Percentiles rank a stretch among this genome's conserved stretches.
Conservation (phyloP, 1,140 invertebrate genomes). For the Zophobas morio region DNA sequence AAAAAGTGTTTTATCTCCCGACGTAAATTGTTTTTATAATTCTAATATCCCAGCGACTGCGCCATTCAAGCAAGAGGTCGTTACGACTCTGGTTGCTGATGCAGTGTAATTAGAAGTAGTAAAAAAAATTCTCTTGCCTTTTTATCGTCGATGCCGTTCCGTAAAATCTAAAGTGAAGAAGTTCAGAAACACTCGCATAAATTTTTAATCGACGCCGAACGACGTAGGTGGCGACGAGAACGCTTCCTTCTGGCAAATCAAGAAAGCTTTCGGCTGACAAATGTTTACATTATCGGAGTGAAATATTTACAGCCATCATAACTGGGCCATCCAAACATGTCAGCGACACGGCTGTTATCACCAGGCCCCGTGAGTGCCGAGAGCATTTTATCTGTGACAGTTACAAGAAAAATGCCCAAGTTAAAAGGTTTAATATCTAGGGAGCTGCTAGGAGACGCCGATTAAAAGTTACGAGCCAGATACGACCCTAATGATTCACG, state of each 20-base stretch:
- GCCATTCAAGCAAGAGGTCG: slow-evolving; percentile 13
- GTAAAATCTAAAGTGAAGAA: slow-evolving; percentile 24
- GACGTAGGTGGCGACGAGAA: neutral
- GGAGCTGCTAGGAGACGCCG: slow-evolving; percentile 48
- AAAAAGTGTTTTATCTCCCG: slow-evolving; percentile 26
- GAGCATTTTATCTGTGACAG: slow-evolving; percentile 51
- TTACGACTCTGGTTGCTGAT: slow-evolving; percentile 20
- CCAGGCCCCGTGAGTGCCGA: slow-evolving; percentile 34
- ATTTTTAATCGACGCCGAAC: slow-evolving; percentile 28
- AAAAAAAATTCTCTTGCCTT: slow-evolving; percentile 30
- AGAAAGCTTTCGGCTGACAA: slow-evolving; percentile 31
- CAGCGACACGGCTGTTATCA: slow-evolving; percentile 39
- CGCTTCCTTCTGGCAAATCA: slow-evolving; percentile 34
- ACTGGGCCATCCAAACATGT: slow-evolving; percentile 42
- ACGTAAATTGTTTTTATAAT: slow-evolving; percentile 42
- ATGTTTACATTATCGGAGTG: slow-evolving; percentile 39
- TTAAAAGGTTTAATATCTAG: slow-evolving; percentile 54
- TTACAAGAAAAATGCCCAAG: slow-evolving; percentile 49
- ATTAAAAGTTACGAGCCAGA: slow-evolving; percentile 54
- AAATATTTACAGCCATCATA: slow-evolving; percentile 39
- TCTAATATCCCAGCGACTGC: slow-evolving; percentile 11
- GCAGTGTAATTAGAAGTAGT: slow-evolving; percentile 35
- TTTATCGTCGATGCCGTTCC: slow-evolving; percentile 12
- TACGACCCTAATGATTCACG: slow-evolving; percentile 50
- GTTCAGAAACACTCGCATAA: slow-evolving; percentile 13